Evolutionary conservation across 2,888 invertebrate species (phyloP).

Genomic region (Octonoba sinensis): DNA sequence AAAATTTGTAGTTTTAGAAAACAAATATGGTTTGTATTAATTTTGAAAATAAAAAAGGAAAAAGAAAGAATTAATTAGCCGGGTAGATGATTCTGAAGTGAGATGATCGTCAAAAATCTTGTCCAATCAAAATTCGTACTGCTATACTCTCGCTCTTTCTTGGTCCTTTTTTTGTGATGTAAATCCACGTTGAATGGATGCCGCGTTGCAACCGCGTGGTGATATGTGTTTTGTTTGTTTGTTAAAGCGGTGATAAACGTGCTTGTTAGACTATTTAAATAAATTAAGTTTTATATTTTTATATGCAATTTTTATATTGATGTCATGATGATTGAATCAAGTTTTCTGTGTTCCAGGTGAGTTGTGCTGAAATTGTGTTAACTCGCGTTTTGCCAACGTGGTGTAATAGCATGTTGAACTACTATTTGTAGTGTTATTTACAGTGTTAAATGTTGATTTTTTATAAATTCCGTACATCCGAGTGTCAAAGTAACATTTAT

Average conservation of each 20-base stretch:
- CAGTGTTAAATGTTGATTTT: too few species aligned
- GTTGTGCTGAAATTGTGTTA: not conserved
- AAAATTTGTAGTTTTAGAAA: not conserved
- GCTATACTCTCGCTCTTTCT: not conserved
- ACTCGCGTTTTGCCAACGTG: not conserved
- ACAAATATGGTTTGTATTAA: not conserved
- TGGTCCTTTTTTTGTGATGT: not conserved
- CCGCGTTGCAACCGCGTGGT: slow-evolving; percentile 53
- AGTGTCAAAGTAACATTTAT: too few species aligned
- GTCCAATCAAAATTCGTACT: not conserved
- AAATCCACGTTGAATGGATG: slow-evolving; percentile 52
- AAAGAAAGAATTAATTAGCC: not conserved
- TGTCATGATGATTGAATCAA: slow-evolving; percentile 46
- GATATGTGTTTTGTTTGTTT: not conserved
- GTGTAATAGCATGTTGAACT: not conserved
- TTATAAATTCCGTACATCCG: too few species aligned
- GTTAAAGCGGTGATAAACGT: slow-evolving; percentile 17
- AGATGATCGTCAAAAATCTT: not conserved
- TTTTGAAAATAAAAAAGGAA: not conserved
- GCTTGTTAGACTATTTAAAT: not conserved
- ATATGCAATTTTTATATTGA: not conserved
- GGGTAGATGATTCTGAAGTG: not conserved
- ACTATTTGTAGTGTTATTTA: too few species aligned
- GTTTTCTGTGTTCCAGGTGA: slow-evolving; percentile 40
- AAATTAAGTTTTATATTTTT: slow-evolving; percentile 9